Evolutionary conservation across 64 coral and sea anemone species (phyloP).

Genomic region (Stichodactyla helianthus): DNA sequence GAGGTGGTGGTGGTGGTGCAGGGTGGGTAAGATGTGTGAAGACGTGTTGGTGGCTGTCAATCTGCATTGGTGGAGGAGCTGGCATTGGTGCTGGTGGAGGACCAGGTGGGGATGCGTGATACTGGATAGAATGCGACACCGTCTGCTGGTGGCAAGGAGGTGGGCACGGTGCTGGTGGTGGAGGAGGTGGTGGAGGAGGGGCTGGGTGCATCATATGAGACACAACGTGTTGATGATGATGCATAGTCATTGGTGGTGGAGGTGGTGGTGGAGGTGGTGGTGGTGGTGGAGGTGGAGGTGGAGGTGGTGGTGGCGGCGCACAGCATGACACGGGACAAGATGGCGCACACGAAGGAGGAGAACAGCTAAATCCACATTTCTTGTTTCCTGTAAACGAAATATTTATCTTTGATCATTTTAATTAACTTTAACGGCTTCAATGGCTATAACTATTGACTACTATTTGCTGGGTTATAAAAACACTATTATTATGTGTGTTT

Average conservation of each 20-base stretch:
- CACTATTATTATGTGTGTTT: not conserved
- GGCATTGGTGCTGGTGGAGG: conserved; percentile 84
- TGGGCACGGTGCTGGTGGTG: conserved; percentile 73
- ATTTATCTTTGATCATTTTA: not conserved
- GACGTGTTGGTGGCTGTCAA: conserved; percentile 56
- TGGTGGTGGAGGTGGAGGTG: conserved; percentile 53
- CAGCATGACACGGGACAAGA: conserved; percentile 53
- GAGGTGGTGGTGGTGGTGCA: conserved; percentile 76
- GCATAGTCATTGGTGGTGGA: conserved; percentile 42
- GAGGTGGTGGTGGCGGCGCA: conserved; percentile 67
- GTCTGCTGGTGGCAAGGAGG: conserved; percentile 67
- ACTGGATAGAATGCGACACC: conserved; percentile 33
- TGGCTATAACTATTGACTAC: too few relatives aligned
- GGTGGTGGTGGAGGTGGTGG: conserved; percentile 65
- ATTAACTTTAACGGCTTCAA: too few relatives aligned
- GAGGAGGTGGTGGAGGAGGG: conserved; percentile 72
- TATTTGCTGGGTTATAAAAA: too few relatives aligned
- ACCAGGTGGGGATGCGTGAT: conserved; percentile 57
- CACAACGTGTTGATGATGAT: conserved; percentile 16
- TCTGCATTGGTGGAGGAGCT: conserved; percentile 61
- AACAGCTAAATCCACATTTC: conserved; percentile 70
- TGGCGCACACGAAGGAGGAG: conserved; percentile 49
- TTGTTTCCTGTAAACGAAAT: conserved; percentile 50
- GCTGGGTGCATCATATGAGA: conserved; percentile 63
- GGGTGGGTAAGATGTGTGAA: conserved; percentile 60